Base-by-base conservation (phyloP, 1,140 invertebrate species). In the Phymorhynchus buccinoides region DNA sequence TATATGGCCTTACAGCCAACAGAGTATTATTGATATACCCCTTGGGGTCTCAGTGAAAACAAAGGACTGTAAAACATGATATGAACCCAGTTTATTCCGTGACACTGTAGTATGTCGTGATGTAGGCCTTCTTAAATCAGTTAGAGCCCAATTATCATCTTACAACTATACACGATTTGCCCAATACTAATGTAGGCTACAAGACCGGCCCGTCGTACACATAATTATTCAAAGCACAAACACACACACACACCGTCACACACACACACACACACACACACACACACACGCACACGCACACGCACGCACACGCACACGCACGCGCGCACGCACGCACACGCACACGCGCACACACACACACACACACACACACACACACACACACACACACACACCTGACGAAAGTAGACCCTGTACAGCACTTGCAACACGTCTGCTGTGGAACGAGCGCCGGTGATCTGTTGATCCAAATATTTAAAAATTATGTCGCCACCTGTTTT, bases 251-350 rank as follows among this genome's bases (percentile, higher is more conserved):
- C 66, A 68, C 66, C 6, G 9, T n/a, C 66, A 27, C 66, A 68
- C 66, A 68, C 66, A 68, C 66, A 68, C 66, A 68, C 66, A 68
- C 66, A 68, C 66, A 68, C 66, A 68, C 66, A 68, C 66, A 68
- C 66, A 68, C 66, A 68, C 66, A 68, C 66, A 68, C 66, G 32
- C 27, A 27, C 66, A 27, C 27, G 32, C 66, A 27, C 66, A 68
- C 7, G 32, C 66, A 68, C 27, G 32, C 27, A 68, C 66, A 27
- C 66, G 32, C 66, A 27, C 66, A 68, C 66, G n/a, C 66, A 68
- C 7, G 32, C 66, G n/a, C 27, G 32, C 27, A 68, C 66, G 32
- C 66, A 27, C 66, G 32, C 66, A 27, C 66, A 27, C 66, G 32
- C 66, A 68, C 66, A 68, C 66, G n/a, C 66, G n/a, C 66, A 68